Evolutionary conservation across 2,888 invertebrate genomes (phyloP).

Genomic region (Stenichneumon culpator): DNA sequence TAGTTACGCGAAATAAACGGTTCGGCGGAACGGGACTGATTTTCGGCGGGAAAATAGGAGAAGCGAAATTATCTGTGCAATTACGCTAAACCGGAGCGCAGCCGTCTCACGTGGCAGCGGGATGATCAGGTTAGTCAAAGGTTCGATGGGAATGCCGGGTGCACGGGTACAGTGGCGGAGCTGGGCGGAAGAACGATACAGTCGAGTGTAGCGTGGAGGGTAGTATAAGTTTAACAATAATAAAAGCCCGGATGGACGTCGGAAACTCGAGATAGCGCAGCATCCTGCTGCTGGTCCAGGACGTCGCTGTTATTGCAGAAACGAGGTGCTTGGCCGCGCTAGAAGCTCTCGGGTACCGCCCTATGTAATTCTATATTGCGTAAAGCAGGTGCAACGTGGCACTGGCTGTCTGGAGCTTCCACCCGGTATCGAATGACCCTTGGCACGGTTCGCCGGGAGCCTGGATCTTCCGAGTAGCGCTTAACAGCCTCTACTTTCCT

Average conservation of each 20-base stretch:
- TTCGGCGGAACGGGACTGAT: too few relatives aligned
- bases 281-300: background rate
- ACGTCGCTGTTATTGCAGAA: slow-evolving; percentile 16
- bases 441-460: background rate
- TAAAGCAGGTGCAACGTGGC: slow-evolving; percentile 45
- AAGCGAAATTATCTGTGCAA: too few relatives aligned
- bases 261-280: slow-evolving; percentile 38
- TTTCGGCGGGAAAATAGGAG: too few relatives aligned
- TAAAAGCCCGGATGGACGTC: slow-evolving; percentile 36
- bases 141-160: background rate
- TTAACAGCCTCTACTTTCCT: background rate
- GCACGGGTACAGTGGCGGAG: background rate
- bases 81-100: too few relatives aligned
- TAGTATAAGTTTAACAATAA: slow-evolving; percentile 26
- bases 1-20: too few relatives aligned
- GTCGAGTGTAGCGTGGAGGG: slow-evolving; percentile 6
- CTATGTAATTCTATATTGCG: slow-evolving; percentile 45
- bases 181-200: background rate
- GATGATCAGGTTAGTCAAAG: background rate
- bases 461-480: background rate
- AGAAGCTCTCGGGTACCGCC: slow-evolving; percentile 16
- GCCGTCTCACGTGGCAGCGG: too few relatives aligned
- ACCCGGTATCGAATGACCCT: slow-evolving; percentile 39
- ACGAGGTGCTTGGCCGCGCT: slow-evolving; percentile 37
- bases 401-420: slow-evolving; percentile 10